A percentile compares a stretch with the other conserved stretches of the same genome.
Evolutionary conservation across 2,888 invertebrate genomes (phyloP).

Genomic region (Campoplex capitator): DNA sequence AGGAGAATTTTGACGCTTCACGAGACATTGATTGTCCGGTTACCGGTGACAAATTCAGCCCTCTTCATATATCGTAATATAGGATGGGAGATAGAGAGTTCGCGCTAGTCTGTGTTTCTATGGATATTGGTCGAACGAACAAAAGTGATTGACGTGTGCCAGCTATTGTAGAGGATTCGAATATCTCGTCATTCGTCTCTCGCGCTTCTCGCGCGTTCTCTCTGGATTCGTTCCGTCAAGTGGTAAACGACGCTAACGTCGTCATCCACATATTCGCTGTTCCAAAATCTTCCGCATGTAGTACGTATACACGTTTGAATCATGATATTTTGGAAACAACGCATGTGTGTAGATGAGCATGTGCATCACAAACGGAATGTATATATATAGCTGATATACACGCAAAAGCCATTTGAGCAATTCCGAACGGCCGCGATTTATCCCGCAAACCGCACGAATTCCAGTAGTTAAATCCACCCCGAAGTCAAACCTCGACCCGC

Average conservation of each 20-base stretch:
- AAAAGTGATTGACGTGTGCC: slow-evolving; percentile 58
- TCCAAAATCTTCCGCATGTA: slow-evolving; percentile 11
- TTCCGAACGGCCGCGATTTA: slow-evolving; percentile 15
- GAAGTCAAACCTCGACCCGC: background rate
- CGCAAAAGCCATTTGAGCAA: slow-evolving; percentile 2
- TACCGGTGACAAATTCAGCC: slow-evolving; percentile 44
- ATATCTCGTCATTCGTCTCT: slow-evolving; percentile 45
- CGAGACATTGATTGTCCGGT: slow-evolving; percentile 56
- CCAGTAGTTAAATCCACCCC: slow-evolving; percentile 9
- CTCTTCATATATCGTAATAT: slow-evolving; percentile 12
- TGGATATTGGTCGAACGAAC: slow-evolving; percentile 26
- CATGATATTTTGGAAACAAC: slow-evolving; percentile 14
- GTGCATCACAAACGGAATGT: background rate
- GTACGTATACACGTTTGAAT: background rate
- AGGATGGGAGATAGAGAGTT: background rate
- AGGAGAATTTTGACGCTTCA: slow-evolving; percentile 47
- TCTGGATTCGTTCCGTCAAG: slow-evolving; percentile 44
- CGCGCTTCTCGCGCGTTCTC: background rate
- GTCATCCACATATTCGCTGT: slow-evolving; percentile 44
- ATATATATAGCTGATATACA: slow-evolving; percentile 8
- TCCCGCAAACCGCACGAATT: slow-evolving; percentile 13
- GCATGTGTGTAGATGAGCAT: background rate
- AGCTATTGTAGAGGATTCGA: slow-evolving; percentile 36
- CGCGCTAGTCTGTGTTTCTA: background rate
- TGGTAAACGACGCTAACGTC: slow-evolving; percentile 53